phyloP scores from a whole-genome alignment of 2,888 invertebrate genomes.

The Sarcophaga carnaria region DNA sequence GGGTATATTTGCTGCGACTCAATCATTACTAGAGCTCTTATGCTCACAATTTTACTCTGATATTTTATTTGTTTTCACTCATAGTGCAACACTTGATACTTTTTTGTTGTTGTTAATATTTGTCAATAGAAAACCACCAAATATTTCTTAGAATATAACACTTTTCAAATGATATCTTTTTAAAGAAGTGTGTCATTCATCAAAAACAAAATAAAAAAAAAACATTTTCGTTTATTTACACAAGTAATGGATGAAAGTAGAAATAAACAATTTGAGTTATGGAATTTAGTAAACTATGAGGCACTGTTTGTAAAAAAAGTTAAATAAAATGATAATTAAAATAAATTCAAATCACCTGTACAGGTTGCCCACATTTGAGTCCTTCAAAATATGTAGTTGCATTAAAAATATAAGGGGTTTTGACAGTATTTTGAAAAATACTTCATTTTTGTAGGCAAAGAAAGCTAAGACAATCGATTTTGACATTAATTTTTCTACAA shows the following conservation, averaged over 20 bases:
- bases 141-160: constrained; percentile 25
- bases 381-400: too few relatives aligned
- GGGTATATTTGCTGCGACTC: neutral
- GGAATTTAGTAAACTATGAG: neutral
- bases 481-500: too few relatives aligned
- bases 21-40: neutral
- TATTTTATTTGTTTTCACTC: neutral
- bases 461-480: too few relatives aligned
- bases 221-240: neutral
- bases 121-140: constrained; percentile 60
- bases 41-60: neutral
- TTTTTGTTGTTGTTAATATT: neutral
- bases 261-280: neutral
- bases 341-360: too few relatives aligned
- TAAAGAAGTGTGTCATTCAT: neutral
- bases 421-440: too few relatives aligned
- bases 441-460: too few relatives aligned
- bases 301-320: neutral
- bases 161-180: neutral
- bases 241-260: constrained; percentile 24
- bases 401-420: too few relatives aligned
- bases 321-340: neutral
- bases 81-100: neutral
- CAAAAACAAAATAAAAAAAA: neutral
- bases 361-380: too few relatives aligned